A percentile compares a stretch with the other conserved stretches of the same genome.
phyloP scores from a whole-genome alignment of 2,797 vertebrate genomes.

The Tamandua tetradactyla region DNA sequence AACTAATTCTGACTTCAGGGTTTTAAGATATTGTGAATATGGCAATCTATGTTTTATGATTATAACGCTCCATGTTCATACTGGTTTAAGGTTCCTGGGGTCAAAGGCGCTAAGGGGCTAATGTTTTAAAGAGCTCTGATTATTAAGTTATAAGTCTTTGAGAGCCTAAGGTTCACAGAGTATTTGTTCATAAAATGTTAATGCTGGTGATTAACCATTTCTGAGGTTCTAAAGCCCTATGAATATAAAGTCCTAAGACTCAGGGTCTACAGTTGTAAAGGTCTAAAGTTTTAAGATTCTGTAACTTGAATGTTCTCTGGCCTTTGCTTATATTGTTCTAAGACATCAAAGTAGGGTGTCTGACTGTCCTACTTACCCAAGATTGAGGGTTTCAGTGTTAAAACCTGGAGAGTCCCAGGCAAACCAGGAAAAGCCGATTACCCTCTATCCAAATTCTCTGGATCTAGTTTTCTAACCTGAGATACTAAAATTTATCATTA shows the following conservation, averaged over 20 bases:
- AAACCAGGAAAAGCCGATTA: not conserved
- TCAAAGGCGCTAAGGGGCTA: not conserved
- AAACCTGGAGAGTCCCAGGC: not conserved
- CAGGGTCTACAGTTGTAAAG: not conserved
- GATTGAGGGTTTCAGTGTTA: not conserved
- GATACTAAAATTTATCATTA: not conserved
- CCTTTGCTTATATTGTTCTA: not conserved
- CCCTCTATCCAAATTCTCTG: not conserved
- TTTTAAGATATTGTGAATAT: slow-evolving; percentile 20
- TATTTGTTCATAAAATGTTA: not conserved
- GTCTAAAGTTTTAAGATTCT: not conserved
- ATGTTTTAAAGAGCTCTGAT: not conserved
- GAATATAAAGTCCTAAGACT: not conserved
- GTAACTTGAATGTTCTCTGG: not conserved
- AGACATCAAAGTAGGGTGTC: not conserved
- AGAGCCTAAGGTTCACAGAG: not conserved
- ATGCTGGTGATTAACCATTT: not conserved
- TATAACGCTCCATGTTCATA: not conserved
- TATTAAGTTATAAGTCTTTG: not conserved
- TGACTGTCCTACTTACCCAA: not conserved
- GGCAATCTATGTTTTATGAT: not conserved
- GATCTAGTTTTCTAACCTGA: not conserved
- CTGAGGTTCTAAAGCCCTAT: not conserved
- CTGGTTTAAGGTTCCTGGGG: not conserved
- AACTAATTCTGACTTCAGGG: not conserved